Conservation (phyloP, 2,888 invertebrate genomes). For the Hypomecis punctinalis region DNA sequence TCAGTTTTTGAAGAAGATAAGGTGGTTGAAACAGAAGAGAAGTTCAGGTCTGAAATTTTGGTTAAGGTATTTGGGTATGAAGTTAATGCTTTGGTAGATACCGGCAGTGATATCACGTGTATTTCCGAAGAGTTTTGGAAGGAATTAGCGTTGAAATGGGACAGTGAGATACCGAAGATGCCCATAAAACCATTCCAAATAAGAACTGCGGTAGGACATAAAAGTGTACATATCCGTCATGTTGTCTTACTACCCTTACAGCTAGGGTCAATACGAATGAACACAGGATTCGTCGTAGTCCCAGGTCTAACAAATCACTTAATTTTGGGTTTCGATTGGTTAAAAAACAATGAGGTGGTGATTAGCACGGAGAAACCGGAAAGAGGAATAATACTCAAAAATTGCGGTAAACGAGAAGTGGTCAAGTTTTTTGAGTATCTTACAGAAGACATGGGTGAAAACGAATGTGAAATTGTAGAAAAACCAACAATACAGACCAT, state of each 20-base stretch:
- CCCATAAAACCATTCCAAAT: constrained; percentile 2
- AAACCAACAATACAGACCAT: no score
- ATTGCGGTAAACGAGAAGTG: background rate
- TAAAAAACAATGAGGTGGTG: background rate
- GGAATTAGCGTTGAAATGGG: background rate
- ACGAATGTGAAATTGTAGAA: no score
- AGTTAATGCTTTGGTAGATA: background rate
- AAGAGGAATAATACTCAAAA: background rate
- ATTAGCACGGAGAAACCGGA: background rate
- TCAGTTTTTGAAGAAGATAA: constrained; percentile 3
- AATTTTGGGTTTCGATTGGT: constrained; percentile 18
- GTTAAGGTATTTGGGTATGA: constrained; percentile 6
- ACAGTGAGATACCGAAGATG: background rate
- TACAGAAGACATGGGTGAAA: background rate
- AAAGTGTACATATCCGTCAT: background rate
- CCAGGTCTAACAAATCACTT: background rate
- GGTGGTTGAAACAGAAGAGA: background rate
- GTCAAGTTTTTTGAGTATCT: background rate
- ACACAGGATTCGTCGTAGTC: constrained; percentile 3
- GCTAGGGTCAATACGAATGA: background rate
- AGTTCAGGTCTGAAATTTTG: constrained; percentile 8
- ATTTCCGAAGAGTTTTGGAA: constrained; percentile 5
- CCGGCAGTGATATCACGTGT: constrained; percentile 1
- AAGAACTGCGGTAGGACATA: background rate
- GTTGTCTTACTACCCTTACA: constrained; percentile 7